A percentile compares a stretch with the other conserved stretches of the same genome.
Evolutionary conservation across 2,888 invertebrate genomes (phyloP).

Genomic region (Loripinus fragilis): DNA sequence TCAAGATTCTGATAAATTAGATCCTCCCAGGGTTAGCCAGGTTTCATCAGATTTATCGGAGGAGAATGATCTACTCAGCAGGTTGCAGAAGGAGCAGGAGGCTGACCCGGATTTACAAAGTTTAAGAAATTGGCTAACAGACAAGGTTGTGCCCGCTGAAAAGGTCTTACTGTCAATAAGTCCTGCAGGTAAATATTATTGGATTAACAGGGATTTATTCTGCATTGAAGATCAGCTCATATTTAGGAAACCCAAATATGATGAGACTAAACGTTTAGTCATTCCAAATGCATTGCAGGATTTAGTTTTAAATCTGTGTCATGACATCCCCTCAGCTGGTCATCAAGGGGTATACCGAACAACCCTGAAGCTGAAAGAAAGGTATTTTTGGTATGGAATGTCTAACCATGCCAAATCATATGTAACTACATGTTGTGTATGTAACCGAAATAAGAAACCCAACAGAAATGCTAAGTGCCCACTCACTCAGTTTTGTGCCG

Average conservation of each 20-base stretch:
- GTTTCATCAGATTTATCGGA: neutral
- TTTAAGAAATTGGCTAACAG: neutral
- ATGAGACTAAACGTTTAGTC: neutral
- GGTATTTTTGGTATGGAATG: neutral
- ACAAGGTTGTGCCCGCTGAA: neutral
- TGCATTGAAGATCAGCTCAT: neutral
- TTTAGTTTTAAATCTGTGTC: neutral
- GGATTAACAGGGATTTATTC: neutral
- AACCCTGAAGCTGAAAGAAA: neutral
- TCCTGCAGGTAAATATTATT: conserved; percentile 1
- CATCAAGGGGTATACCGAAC: neutral
- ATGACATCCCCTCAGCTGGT: neutral
- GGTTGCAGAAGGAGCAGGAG: neutral
- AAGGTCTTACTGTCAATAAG: neutral
- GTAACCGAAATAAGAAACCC: conserved; percentile 5
- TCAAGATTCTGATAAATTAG: neutral
- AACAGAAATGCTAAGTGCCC: neutral
- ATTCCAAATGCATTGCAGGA: neutral
- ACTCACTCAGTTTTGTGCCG: neutral
- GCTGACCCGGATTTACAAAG: neutral
- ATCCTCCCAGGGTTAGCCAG: neutral
- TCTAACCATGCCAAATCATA: neutral
- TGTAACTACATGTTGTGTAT: neutral
- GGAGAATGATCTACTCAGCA: neutral
- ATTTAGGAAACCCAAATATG: neutral